These are phyloP conservation scores for Boleophthalmus pectinirostris DNA, from an alignment of 2,113 vertebrate genomes.

Conservation along the genomic window DNA sequence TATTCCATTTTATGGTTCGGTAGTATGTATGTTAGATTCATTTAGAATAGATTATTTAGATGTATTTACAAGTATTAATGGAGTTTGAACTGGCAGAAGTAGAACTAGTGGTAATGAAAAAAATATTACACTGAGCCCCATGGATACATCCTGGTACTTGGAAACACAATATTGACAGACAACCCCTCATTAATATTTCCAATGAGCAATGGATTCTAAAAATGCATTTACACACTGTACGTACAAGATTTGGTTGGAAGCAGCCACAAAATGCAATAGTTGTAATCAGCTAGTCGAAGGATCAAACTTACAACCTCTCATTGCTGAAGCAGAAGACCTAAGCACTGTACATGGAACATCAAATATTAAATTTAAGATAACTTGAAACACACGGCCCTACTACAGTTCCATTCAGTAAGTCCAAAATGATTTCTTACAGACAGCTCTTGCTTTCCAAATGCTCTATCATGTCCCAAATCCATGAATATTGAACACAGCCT, in stretches of 20 bases:
- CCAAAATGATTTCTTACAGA: neutral
- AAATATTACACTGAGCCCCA: no score
- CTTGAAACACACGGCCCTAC: neutral
- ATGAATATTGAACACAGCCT: conserved; percentile 54
- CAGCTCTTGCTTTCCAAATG: conserved; percentile 44
- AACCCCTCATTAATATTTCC: neutral
- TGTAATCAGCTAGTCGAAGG: neutral
- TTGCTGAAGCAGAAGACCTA: neutral
- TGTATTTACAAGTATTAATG: no score
- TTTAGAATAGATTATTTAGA: no score
- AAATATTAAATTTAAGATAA: neutral
- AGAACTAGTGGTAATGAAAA: no score
- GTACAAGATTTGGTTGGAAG: neutral
- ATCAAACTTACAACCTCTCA: neutral
- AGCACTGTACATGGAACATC: neutral
- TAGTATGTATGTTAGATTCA: no score
- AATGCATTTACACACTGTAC: neutral
- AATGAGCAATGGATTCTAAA: neutral
- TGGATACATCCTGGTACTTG: neutral
- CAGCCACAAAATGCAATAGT: neutral
- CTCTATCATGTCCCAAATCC: conserved; percentile 41
- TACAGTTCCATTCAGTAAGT: conserved; percentile 18
- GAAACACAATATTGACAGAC: neutral
- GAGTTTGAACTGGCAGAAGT: no score
- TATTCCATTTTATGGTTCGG: neutral